These are phyloP conservation scores for Epirrhoe tristata DNA, from an alignment of 2,888 invertebrate genomes.

Conservation along the genomic window DNA sequence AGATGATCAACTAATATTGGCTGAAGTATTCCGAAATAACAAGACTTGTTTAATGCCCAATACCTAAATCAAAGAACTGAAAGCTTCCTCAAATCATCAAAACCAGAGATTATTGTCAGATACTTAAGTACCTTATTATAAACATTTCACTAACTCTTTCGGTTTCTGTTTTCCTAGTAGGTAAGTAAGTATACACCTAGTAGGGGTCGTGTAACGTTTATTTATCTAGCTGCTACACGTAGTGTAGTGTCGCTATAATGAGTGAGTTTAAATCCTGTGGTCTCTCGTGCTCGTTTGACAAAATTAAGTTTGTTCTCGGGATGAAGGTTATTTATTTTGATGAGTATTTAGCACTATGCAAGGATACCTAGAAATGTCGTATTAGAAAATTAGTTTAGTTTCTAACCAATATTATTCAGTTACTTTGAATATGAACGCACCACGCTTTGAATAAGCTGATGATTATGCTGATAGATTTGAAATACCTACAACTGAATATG, in stretches of 20 bases:
- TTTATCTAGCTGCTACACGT: constrained; percentile 40
- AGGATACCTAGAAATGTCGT: not conserved
- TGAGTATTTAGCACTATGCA: not conserved
- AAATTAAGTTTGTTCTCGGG: constrained; percentile 26
- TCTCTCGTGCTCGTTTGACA: constrained; percentile 26
- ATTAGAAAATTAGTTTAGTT: not conserved
- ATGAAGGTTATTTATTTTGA: constrained; percentile 20
- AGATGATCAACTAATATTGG: too few species aligned
- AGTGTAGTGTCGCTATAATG: constrained; percentile 36
- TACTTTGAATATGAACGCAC: not conserved
- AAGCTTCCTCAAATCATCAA: too few species aligned
- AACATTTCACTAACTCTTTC: not conserved
- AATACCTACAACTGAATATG: too few species aligned
- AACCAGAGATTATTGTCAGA: too few species aligned
- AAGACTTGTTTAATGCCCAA: too few species aligned
- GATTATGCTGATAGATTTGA: too few species aligned
- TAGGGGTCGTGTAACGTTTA: constrained; percentile 31
- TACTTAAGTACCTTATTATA: not conserved
- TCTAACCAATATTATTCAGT: not conserved
- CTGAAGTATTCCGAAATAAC: too few species aligned
- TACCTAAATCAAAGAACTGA: too few species aligned
- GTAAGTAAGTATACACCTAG: too few species aligned
- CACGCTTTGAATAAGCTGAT: not conserved
- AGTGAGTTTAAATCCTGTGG: constrained; percentile 28
- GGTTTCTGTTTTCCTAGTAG: not conserved